A percentile compares a stretch with the other conserved stretches of the same genome.
phyloP scores from a whole-genome alignment of 2,888 invertebrate genomes.

The Cosmia trapezina region DNA sequence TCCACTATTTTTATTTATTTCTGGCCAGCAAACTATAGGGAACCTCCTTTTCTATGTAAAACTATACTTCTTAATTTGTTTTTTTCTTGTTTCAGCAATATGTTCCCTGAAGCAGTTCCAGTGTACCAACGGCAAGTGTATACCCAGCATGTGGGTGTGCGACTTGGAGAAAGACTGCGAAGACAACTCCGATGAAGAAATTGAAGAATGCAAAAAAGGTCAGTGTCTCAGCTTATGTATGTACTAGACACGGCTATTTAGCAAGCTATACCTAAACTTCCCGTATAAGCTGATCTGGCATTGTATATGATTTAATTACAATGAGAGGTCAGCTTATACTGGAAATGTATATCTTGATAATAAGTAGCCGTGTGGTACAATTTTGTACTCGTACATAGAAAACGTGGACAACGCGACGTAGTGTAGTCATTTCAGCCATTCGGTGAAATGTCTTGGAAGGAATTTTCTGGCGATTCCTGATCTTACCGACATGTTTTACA shows the following conservation, averaged over 20 bases:
- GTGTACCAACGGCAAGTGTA: slow-evolving; percentile 94
- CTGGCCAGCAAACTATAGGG: too few species aligned
- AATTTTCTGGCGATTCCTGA: not conserved
- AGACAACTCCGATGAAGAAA: slow-evolving; percentile 95
- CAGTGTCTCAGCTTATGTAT: slow-evolving; percentile 47
- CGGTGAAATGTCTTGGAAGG: not conserved
- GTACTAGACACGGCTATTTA: not conserved
- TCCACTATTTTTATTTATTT: too few species aligned
- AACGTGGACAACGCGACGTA: not conserved
- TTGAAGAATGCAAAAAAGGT: slow-evolving; percentile 92
- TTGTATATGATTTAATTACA: too few species aligned
- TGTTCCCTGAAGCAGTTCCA: slow-evolving; percentile 94
- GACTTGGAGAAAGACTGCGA: slow-evolving; percentile 95
- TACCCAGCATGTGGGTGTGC: slow-evolving; percentile 94
- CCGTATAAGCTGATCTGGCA: too few species aligned
- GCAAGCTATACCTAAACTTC: too few species aligned
- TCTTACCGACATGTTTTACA: not conserved
- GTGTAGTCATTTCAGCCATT: not conserved
- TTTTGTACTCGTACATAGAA: not conserved
- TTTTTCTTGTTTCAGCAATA: slow-evolving; percentile 79
- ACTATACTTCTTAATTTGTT: not conserved
- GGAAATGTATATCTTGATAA: too few species aligned
- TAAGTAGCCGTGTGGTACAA: too few species aligned
- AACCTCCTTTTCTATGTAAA: too few species aligned
- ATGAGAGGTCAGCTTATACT: too few species aligned